Percentiles rank a stretch among this genome's conserved stretches.
phyloP scores from a whole-genome alignment of 2,888 invertebrate genomes.

The Hypena proboscidalis region DNA sequence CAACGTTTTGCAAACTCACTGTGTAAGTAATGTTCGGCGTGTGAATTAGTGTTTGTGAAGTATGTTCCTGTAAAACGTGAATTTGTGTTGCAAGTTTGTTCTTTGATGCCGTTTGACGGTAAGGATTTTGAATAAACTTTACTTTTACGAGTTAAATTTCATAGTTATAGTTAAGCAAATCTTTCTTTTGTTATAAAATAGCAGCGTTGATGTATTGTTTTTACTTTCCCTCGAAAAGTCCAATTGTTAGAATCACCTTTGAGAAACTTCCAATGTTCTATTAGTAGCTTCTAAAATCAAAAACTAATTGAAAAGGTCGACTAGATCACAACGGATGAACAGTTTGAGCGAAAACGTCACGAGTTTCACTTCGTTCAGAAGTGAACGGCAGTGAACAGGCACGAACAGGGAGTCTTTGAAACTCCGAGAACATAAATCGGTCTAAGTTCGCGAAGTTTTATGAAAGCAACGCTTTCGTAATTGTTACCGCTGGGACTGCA shows the following conservation, averaged over 20 bases:
- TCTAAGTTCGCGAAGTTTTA: constrained; percentile 56
- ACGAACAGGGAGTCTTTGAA: constrained; percentile 45
- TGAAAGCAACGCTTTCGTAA: constrained; percentile 53
- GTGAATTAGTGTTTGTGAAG: constrained; percentile 4
- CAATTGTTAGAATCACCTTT: constrained; percentile 2
- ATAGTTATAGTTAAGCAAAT: too few species aligned
- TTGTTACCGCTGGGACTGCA: constrained; percentile 49
- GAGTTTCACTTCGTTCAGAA: constrained; percentile 29
- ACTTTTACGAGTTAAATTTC: too few species aligned
- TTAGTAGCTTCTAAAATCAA: constrained; percentile 22
- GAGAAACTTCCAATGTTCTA: constrained; percentile 32
- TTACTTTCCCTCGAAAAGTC: too few species aligned
- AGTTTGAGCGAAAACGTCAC: constrained; percentile 31
- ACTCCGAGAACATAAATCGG: constrained; percentile 51
- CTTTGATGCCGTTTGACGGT: too few species aligned
- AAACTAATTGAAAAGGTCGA: constrained; percentile 24
- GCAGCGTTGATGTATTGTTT: too few species aligned
- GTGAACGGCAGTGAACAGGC: constrained; percentile 6
- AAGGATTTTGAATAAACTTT: too few species aligned
- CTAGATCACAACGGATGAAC: constrained; percentile 20
- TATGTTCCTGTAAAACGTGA: neutral
- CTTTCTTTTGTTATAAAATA: too few species aligned
- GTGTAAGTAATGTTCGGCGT: constrained; percentile 5
- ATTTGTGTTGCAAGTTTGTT: neutral
- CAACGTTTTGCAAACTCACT: constrained; percentile 26